Evolutionary conservation across 2,888 invertebrate genomes (phyloP).

Genomic region (Trachelus troglodyta): DNA sequence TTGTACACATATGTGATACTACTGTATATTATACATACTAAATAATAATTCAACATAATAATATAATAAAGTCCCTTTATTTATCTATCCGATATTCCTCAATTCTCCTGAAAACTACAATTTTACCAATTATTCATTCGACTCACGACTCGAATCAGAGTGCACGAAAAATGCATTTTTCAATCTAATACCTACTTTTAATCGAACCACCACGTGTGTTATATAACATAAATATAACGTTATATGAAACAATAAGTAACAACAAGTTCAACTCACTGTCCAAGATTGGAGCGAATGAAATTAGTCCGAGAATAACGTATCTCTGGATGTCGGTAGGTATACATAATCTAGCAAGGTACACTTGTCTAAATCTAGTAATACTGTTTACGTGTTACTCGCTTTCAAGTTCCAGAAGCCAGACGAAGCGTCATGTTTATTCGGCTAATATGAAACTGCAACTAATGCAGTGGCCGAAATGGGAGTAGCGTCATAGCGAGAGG

Average conservation of each 20-base stretch:
- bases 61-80: too few relatives aligned
- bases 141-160: not conserved
- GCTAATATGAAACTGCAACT: not conserved
- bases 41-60: not conserved
- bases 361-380: not conserved
- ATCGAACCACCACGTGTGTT: not conserved
- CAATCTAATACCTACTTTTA: not conserved
- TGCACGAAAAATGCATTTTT: not conserved
- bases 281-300: too few relatives aligned
- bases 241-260: not conserved
- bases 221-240: not conserved
- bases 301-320: too few relatives aligned
- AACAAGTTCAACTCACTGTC: not conserved
- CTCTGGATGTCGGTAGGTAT: not conserved
- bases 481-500: not conserved
- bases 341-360: not conserved
- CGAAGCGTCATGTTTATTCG: conserved; percentile 2
- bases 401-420: not conserved
- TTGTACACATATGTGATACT: too few relatives aligned
- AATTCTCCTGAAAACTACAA: not conserved
- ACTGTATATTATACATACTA: not conserved
- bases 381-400: conserved; percentile 2
- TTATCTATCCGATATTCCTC: too few relatives aligned
- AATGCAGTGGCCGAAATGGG: not conserved
- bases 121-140: not conserved